Conservation (phyloP, 2,113 vertebrate species). For the Pterocles gutturalis region DNA sequence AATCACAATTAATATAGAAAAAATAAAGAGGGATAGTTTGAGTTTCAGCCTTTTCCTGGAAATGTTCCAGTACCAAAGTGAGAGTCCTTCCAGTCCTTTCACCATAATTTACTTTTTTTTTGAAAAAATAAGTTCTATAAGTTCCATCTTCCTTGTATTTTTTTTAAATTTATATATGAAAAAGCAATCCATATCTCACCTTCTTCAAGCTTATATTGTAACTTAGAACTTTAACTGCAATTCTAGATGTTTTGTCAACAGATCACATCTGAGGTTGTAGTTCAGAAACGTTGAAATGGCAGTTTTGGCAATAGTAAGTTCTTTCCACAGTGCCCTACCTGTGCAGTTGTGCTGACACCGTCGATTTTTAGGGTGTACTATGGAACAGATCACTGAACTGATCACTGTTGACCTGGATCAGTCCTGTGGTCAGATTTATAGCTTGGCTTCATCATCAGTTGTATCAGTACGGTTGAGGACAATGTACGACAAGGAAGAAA, state of each 20-base stretch:
- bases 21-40: not conserved
- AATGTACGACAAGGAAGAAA: not conserved
- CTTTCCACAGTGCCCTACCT: not conserved
- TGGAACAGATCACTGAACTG: not conserved
- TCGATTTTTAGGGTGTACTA: not conserved
- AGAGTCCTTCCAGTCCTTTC: not conserved
- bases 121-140: not conserved
- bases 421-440: not conserved
- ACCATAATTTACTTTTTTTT: not conserved
- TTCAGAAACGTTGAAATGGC: not conserved
- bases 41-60: not conserved
- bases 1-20: not conserved
- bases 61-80: not conserved
- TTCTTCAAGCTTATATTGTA: not conserved
- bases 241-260: not conserved
- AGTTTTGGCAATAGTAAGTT: not conserved
- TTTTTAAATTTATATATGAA: not conserved
- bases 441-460: not conserved
- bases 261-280: not conserved
- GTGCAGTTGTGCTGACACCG: not conserved
- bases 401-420: not conserved
- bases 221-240: not conserved
- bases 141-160: not conserved
- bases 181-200: not conserved
- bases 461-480: not conserved